phyloP scores from a whole-genome alignment of 2,113 vertebrate species.

The Struthio camelus region DNA sequence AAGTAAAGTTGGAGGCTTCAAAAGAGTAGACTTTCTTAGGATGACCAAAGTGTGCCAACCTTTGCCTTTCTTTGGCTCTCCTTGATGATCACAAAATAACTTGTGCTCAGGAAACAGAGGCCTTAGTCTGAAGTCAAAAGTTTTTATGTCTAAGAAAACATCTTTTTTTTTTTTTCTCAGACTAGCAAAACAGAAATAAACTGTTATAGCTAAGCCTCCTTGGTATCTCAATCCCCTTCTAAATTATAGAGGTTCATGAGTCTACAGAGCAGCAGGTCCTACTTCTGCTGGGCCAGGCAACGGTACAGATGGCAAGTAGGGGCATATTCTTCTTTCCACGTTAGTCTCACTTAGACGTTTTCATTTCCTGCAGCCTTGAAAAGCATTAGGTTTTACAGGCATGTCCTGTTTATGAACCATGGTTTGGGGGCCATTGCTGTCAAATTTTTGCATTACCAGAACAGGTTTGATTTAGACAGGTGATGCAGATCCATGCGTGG shows the following conservation, averaged over 20 bases:
- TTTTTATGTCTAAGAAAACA: not conserved
- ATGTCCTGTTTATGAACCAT: not conserved
- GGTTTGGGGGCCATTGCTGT: not conserved
- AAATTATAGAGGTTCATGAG: not conserved
- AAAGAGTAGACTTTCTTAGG: not conserved
- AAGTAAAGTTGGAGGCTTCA: not conserved
- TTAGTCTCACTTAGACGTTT: not conserved
- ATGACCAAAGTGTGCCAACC: not conserved
- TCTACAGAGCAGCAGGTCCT: not conserved
- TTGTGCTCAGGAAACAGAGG: not conserved
- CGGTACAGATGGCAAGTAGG: no score
- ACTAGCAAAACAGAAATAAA: not conserved
- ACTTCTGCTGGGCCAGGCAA: not conserved
- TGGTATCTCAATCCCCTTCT: not conserved
- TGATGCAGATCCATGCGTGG: not conserved
- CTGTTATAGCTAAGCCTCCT: not conserved
- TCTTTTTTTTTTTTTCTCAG: not conserved
- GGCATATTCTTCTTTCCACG: not conserved
- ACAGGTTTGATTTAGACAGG: not conserved
- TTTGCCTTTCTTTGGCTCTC: not conserved
- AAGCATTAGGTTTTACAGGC: not conserved
- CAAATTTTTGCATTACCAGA: not conserved
- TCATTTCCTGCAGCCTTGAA: not conserved
- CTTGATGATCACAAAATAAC: not conserved
- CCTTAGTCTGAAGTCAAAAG: not conserved